Percentiles rank a stretch among this genome's conserved stretches.
These are phyloP conservation scores for Trissolcus brochymenae DNA, from an alignment of 2,888 invertebrate species.

Conservation along the genomic window DNA sequence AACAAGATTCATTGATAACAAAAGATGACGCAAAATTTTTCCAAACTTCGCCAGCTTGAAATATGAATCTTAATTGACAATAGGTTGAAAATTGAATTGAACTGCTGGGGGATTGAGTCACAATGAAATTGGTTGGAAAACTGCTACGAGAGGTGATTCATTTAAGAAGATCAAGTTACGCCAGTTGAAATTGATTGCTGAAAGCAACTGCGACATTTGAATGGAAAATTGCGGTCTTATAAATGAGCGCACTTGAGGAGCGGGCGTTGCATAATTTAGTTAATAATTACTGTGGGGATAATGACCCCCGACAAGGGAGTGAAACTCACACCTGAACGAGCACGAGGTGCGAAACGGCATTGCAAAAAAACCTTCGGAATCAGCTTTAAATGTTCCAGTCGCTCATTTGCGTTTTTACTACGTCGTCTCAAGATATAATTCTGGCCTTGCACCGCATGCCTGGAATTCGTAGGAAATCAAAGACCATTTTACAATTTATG, in stretches of 20 bases:
- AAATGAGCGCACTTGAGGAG: slow-evolving; percentile 28
- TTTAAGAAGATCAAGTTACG: slow-evolving; percentile 14
- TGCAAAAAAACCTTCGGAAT: slow-evolving; percentile 61
- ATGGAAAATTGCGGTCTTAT: slow-evolving; percentile 9
- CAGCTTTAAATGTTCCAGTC: slow-evolving; percentile 35
- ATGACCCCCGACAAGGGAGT: slow-evolving; percentile 43
- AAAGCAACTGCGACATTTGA: slow-evolving; percentile 14
- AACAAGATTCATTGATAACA: too few relatives aligned
- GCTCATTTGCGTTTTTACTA: slow-evolving; percentile 46
- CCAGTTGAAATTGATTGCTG: slow-evolving; percentile 14
- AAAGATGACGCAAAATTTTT: slow-evolving; percentile 1
- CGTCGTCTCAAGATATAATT: slow-evolving; percentile 43
- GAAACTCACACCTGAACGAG: slow-evolving; percentile 45
- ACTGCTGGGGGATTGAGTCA: too few relatives aligned
- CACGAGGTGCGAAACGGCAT: slow-evolving; percentile 54
- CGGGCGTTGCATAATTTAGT: slow-evolving; percentile 39
- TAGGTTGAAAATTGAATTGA: too few relatives aligned
- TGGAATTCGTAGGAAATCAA: slow-evolving; percentile 38
- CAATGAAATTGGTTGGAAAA: too few relatives aligned
- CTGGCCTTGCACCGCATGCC: slow-evolving; percentile 35
- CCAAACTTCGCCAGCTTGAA: too few relatives aligned
- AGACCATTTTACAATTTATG: slow-evolving; percentile 8
- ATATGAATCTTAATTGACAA: too few relatives aligned
- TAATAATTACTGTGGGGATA: slow-evolving; percentile 36
- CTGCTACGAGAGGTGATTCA: background rate